Evolutionary conservation across 2,797 vertebrate species (phyloP).

Genomic region (Myotis daubentonii): DNA sequence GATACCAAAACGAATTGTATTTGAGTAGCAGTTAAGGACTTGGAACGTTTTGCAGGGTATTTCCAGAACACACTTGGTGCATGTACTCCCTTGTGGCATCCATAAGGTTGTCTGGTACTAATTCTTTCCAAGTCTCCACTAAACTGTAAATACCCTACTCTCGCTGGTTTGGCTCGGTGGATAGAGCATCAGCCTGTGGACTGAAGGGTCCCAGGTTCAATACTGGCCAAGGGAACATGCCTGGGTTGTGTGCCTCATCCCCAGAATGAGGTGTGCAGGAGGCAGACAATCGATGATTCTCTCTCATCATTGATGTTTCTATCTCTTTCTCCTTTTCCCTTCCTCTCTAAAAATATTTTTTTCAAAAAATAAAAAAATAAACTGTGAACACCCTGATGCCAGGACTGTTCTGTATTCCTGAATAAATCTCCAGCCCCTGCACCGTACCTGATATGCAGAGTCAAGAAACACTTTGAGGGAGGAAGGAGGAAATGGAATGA

Average conservation of each 20-base stretch:
- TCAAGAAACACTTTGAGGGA: neutral
- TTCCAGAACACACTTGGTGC: neutral
- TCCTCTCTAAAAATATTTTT: too few species aligned
- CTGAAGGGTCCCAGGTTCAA: too few species aligned
- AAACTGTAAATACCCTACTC: neutral
- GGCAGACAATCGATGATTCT: too few species aligned
- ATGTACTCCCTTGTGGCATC: neutral
- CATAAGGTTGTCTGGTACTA: neutral
- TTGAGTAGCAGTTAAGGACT: neutral
- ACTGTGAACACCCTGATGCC: neutral
- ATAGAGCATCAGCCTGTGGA: too few species aligned
- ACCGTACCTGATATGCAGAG: fast-evolving
- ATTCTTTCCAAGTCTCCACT: neutral
- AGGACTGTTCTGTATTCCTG: neutral
- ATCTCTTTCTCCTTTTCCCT: too few species aligned
- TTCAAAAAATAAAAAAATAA: too few species aligned
- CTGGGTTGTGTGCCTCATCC: too few species aligned
- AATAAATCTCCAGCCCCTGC: neutral
- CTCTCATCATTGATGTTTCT: too few species aligned
- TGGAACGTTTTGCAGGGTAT: neutral
- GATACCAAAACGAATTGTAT: neutral
- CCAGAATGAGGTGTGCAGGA: too few species aligned
- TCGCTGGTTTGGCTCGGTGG: too few species aligned
- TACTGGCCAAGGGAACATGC: too few species aligned
- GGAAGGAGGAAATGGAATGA: neutral